Conservation (phyloP, 1,140 invertebrate species). For the Mamestra configurata region DNA sequence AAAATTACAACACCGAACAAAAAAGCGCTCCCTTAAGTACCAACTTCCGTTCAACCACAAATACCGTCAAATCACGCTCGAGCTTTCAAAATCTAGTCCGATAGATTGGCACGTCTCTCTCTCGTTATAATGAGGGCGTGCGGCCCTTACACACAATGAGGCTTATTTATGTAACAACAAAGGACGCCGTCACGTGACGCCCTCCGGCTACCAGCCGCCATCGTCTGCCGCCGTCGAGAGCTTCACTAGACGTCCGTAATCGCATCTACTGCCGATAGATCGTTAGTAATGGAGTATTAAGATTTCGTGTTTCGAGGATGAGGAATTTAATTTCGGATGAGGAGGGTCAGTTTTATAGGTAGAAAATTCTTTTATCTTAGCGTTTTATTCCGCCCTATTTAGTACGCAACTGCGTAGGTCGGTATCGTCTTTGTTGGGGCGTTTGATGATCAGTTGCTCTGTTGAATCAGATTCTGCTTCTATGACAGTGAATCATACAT, state of each 20-base stretch:
- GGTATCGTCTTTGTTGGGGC: neutral
- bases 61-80: slow-evolving; percentile 34
- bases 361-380: slow-evolving; percentile 26
- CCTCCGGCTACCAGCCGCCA: slow-evolving; percentile 50
- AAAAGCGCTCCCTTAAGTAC: neutral
- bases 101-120: slow-evolving; percentile 66
- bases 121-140: slow-evolving; percentile 65
- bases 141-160: slow-evolving; percentile 62
- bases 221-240: slow-evolving; percentile 22
- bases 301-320: slow-evolving; percentile 31
- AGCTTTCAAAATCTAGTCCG: slow-evolving; percentile 44
- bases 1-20: neutral
- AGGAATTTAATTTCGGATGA: slow-evolving; percentile 29
- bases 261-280: slow-evolving; percentile 42
- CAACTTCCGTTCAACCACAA: slow-evolving; percentile 38
- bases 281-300: slow-evolving; percentile 36
- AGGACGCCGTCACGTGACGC: slow-evolving; percentile 54
- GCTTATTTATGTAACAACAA: slow-evolving; percentile 73
- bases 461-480: neutral
- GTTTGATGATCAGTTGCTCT: neutral
- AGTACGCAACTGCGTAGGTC: slow-evolving; percentile 1
- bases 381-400: slow-evolving; percentile 1
- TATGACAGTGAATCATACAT: neutral
- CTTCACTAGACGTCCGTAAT: slow-evolving; percentile 40
- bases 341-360: slow-evolving; percentile 31